These are phyloP conservation scores for Metopolophium dirhodum DNA, from an alignment of 1,140 invertebrate species.

Conservation along the genomic window DNA sequence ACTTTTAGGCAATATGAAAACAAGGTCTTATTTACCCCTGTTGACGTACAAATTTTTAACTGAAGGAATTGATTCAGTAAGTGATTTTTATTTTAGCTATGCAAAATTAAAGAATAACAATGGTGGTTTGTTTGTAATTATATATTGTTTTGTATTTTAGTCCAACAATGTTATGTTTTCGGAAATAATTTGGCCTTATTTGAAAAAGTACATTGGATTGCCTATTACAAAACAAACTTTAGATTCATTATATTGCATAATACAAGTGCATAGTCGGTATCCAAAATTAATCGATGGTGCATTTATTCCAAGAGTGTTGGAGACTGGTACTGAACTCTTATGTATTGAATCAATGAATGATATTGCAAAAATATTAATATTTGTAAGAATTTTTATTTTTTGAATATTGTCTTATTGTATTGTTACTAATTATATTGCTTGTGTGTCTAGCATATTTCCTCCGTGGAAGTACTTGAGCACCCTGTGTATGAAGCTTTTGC, in stretches of 20 bases:
- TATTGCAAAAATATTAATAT: conserved; percentile 49
- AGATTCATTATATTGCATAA: conserved; percentile 54
- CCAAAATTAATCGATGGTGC: conserved; percentile 46
- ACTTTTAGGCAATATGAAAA: conserved; percentile 54
- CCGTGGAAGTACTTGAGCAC: conserved; percentile 34
- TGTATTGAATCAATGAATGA: conserved; percentile 53
- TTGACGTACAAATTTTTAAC: conserved; percentile 52
- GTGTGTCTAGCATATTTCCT: conserved; percentile 12
- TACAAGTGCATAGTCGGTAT: conserved; percentile 49
- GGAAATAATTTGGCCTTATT: conserved; percentile 45
- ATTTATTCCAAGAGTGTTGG: conserved; percentile 48
- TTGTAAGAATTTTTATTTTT: conserved; percentile 10
- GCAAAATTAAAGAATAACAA: not conserved
- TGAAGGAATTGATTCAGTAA: conserved; percentile 48
- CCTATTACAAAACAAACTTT: conserved; percentile 48
- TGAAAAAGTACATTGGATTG: conserved; percentile 47
- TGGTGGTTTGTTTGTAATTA: not conserved
- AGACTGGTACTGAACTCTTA: conserved; percentile 32
- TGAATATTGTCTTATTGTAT: not conserved
- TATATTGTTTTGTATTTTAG: conserved; percentile 36
- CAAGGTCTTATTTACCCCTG: conserved; percentile 53
- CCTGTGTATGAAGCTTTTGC: conserved; percentile 39
- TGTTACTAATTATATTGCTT: not conserved
- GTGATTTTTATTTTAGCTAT: not conserved
- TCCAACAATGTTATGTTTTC: conserved; percentile 46